Conservation (phyloP, 2,113 vertebrate genomes). For the Amphiprion percula region DNA sequence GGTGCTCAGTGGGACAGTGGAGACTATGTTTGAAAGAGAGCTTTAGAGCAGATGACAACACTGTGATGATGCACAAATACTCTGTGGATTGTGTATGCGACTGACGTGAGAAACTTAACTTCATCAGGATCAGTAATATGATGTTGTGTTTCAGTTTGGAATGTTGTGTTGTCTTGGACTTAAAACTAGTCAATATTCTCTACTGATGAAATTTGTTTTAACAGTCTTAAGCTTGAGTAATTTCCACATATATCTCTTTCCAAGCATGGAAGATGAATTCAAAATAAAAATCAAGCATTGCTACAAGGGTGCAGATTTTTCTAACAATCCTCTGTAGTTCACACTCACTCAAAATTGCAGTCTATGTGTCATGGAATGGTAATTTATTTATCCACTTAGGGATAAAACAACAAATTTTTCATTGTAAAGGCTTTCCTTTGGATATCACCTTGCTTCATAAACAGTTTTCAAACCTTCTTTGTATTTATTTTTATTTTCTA, state of each 20-base stretch:
- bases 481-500: too few relatives aligned
- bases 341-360: background rate
- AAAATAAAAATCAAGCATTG: too few relatives aligned
- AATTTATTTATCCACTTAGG: too few relatives aligned
- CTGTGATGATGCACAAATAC: constrained; percentile 4
- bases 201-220: background rate
- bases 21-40: constrained; percentile 13
- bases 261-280: background rate
- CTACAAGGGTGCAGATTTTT: too few relatives aligned
- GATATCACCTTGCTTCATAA: too few relatives aligned
- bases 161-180: constrained; percentile 1
- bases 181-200: constrained; percentile 12
- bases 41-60: constrained; percentile 21
- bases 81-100: constrained; percentile 1
- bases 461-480: too few relatives aligned
- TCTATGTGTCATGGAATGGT: too few relatives aligned
- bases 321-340: too few relatives aligned
- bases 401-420: too few relatives aligned
- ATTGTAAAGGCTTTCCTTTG: too few relatives aligned
- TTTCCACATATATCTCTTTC: background rate
- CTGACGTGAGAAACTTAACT: background rate
- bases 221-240: background rate
- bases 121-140: background rate
- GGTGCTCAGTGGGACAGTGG: constrained; percentile 30
- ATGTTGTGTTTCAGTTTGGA: background rate